Conservation (phyloP, 37 sponge, comb jelly and placozoan species). For the Mnemiopsis leidyi region DNA sequence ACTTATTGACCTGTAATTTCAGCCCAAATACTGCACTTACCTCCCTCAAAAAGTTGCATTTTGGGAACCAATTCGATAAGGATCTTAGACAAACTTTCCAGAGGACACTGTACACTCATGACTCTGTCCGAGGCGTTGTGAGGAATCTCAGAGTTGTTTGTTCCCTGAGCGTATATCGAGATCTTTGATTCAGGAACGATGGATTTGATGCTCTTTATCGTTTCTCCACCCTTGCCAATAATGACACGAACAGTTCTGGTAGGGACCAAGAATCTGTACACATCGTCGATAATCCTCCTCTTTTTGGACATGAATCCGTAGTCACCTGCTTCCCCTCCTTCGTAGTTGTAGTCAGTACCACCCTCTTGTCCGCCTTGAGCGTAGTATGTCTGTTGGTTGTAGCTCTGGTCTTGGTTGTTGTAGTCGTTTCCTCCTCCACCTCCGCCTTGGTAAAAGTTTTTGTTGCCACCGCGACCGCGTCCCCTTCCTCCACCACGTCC, state of each 20-base stretch:
- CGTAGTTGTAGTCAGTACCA: background rate
- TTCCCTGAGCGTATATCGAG: conserved; percentile 51
- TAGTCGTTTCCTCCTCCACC: background rate
- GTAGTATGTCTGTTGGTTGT: background rate
- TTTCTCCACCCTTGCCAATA: conserved; percentile 55
- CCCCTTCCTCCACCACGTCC: conserved; percentile 20
- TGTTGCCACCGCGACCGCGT: background rate
- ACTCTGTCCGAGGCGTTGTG: background rate
- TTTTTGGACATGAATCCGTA: conserved; percentile 13
- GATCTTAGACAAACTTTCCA: background rate
- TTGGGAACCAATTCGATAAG: conserved; percentile 12
- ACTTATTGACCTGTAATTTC: no score
- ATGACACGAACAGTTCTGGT: conserved; percentile 22
- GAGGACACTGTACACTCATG: conserved; percentile 37
- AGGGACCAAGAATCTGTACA: conserved; percentile 26
- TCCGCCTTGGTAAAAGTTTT: background rate
- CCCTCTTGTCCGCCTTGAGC: background rate
- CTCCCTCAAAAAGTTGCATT: conserved; percentile 43
- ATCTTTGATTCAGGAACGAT: conserved; percentile 39
- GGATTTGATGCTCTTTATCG: background rate
- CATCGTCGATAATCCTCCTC: conserved; percentile 44
- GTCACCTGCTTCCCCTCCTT: background rate
- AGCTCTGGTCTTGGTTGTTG: background rate
- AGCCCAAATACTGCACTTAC: background rate
- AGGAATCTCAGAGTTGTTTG: conserved; percentile 42